A percentile compares a stretch with the other conserved stretches of the same genome.
These are phyloP conservation scores for Troilus luridus DNA, from an alignment of 2,888 invertebrate species.

Conservation along the genomic window DNA sequence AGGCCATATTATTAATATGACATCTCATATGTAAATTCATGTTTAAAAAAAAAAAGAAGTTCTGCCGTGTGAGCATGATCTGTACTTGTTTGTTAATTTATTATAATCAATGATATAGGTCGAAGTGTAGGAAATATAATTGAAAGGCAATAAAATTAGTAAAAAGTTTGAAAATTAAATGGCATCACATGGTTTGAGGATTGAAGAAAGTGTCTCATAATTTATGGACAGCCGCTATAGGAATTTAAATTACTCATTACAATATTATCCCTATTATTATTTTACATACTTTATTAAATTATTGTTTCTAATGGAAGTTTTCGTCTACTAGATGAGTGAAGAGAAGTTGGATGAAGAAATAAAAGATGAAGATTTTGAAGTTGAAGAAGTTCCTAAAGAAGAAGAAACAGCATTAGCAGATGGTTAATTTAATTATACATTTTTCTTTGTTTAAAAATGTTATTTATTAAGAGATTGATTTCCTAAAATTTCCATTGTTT, in stretches of 20 bases:
- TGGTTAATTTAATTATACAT: slow-evolving; percentile 49
- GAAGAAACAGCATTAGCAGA: slow-evolving; percentile 64
- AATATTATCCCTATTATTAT: neutral
- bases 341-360: slow-evolving; percentile 85
- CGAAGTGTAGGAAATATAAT: too few species aligned
- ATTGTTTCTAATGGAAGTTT: slow-evolving; percentile 32
- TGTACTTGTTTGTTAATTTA: too few species aligned
- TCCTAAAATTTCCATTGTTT: neutral
- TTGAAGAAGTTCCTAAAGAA: slow-evolving; percentile 76
- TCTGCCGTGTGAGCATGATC: too few species aligned
- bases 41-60: too few species aligned
- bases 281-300: neutral
- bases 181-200: neutral
- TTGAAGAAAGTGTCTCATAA: neutral
- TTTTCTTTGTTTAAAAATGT: slow-evolving; percentile 12
- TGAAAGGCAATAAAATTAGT: neutral
- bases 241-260: neutral
- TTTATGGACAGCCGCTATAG: neutral
- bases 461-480: neutral
- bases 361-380: slow-evolving; percentile 71
- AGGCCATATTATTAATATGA: too few species aligned
- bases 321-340: slow-evolving; percentile 74
- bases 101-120: too few species aligned
- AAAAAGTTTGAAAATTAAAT: neutral
- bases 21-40: too few species aligned